Base-by-base conservation (phyloP, 2,888 invertebrate species). In the Zootermopsis nevadensis region DNA sequence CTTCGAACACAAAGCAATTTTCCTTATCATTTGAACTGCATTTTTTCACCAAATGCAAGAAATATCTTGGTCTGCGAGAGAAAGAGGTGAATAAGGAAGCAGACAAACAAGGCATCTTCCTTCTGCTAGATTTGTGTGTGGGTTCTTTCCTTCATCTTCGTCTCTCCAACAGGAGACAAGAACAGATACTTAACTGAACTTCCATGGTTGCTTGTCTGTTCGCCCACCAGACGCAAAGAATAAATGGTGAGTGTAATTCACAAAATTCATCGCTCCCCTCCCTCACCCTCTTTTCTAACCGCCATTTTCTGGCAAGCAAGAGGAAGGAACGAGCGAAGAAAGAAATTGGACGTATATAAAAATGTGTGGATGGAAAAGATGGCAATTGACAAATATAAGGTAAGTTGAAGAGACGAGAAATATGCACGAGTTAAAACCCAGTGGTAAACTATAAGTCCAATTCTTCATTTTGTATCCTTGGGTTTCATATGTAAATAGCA, bases 221-320 rank as follows among this genome's bases (percentile, higher is more conserved):
- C 76, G 48, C 76, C 42, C 42, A 76, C 79, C 79, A 79, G 79
- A 60, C 79, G 79, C 60, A 60, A 79, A 79, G 79, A 79, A 79
- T 79, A 79, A 79, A 79, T 79, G 79, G 66, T n/a, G 79, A 66
- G 79, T 60, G 60, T 79, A 79, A 79, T 79, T 79, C 79, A 79
- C 33, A 38, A 66, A 79, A 79, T 79, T 79, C 66, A 79, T 79
- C 79, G 60, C 60, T 19, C 79, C 79, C 19, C 31, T 31, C 19
- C 55, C 27, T 35, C 76, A 27, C 42, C 42, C 48, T 48, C 76
- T 35, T 76, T 42, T 27, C 35, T 38, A 38, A 6, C 27, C 8
- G 7, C 27, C 74, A 24, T n/a, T 1, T 38, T 22, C 74, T 35
- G 30, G 35, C 24, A 74, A 35, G 27, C 35, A 74, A 19, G n/a